These are phyloP conservation scores for Trileptium ribeirensis DNA, from an alignment of 2,888 invertebrate genomes.

Conservation along the genomic window DNA sequence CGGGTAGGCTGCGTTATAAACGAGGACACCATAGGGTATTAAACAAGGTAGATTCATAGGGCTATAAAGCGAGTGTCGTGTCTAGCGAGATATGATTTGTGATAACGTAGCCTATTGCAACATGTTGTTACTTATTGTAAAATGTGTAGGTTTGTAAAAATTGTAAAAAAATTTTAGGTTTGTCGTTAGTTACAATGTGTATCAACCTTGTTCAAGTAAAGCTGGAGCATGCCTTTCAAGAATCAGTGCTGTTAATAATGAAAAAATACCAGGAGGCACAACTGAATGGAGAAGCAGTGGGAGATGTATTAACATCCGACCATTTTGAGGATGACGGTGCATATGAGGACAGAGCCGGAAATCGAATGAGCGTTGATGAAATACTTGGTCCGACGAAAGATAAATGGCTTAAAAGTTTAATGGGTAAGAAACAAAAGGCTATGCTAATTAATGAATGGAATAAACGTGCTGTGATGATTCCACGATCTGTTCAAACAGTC, in stretches of 20 bases:
- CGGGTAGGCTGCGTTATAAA: no score
- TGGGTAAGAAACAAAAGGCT: background rate
- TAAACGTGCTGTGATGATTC: background rate
- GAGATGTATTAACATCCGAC: background rate
- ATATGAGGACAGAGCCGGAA: background rate
- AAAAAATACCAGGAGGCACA: slow-evolving; percentile 41
- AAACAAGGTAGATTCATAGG: no score
- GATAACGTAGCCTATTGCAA: no score
- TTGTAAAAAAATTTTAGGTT: slow-evolving; percentile 37
- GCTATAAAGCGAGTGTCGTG: no score
- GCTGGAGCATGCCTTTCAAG: slow-evolving; percentile 14
- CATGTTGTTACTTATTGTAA: no score
- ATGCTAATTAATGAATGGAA: slow-evolving; percentile 7
- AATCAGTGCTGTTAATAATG: slow-evolving; percentile 46
- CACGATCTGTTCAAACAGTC: background rate
- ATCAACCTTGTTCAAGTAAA: slow-evolving; percentile 42
- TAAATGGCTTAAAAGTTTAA: slow-evolving; percentile 4
- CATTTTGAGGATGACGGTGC: background rate
- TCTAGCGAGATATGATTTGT: no score
- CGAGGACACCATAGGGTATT: no score
- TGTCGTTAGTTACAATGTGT: slow-evolving; percentile 45
- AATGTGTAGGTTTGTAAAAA: no score
- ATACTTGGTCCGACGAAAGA: background rate
- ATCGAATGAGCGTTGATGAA: background rate
- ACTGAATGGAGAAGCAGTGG: background rate